phyloP scores from a whole-genome alignment of 2,888 invertebrate species.

The Parnassius smintheus region DNA sequence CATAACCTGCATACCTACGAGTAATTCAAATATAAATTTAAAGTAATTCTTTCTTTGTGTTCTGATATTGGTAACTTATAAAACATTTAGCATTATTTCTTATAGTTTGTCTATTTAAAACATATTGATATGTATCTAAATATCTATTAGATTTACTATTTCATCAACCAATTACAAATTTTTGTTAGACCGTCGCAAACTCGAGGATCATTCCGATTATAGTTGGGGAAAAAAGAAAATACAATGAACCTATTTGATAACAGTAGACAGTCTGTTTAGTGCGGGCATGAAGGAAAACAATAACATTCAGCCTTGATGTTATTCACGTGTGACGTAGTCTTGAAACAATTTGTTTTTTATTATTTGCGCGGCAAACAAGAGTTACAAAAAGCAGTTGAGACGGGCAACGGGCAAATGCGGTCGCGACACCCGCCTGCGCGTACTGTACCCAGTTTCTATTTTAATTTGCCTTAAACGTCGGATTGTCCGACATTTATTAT shows the following conservation, averaged over 20 bases:
- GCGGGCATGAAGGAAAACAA: conserved; percentile 51
- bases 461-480: conserved; percentile 32
- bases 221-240: neutral
- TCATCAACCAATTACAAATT: too few relatives aligned
- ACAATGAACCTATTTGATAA: conserved; percentile 23
- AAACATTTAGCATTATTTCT: too few relatives aligned
- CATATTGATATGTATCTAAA: too few relatives aligned
- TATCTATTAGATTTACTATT: too few relatives aligned
- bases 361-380: conserved; percentile 66
- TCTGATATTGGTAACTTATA: too few relatives aligned
- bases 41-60: too few relatives aligned
- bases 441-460: conserved; percentile 46
- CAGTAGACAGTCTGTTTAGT: conserved; percentile 28
- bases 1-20: too few relatives aligned
- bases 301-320: conserved; percentile 66
- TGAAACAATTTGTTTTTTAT: conserved; percentile 69
- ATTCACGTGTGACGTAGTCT: conserved; percentile 69
- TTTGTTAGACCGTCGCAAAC: too few relatives aligned
- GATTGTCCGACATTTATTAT: conserved; percentile 31
- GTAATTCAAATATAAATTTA: too few relatives aligned
- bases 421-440: conserved; percentile 48
- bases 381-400: conserved; percentile 50
- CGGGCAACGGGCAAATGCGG: conserved; percentile 52
- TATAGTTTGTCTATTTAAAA: too few relatives aligned
- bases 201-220: neutral